phyloP scores from a whole-genome alignment of 2,113 vertebrate genomes.

The Pongo pygmaeus region DNA sequence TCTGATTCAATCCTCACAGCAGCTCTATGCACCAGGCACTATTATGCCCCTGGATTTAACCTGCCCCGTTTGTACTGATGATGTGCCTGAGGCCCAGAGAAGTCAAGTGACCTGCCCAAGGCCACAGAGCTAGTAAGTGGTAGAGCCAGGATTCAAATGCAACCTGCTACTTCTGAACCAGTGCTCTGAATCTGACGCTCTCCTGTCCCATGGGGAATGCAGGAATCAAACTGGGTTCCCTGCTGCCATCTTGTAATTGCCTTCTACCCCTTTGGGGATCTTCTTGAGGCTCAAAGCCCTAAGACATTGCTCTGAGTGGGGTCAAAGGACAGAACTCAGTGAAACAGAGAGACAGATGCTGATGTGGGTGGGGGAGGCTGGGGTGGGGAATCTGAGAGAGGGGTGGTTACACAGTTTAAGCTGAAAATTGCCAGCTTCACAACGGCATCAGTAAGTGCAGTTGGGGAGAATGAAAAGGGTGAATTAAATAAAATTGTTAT shows the following conservation, averaged over 20 bases:
- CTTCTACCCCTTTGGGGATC: background rate
- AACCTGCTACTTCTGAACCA: background rate
- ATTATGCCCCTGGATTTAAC: background rate
- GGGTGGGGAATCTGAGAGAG: background rate
- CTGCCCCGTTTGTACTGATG: background rate
- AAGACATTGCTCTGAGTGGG: background rate
- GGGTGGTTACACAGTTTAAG: constrained; percentile 32
- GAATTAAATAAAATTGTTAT: constrained; percentile 76
- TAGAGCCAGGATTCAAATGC: background rate
- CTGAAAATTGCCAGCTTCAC: constrained; percentile 66
- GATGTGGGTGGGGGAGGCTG: background rate
- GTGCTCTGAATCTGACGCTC: background rate
- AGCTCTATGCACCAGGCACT: background rate
- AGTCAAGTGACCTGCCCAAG: background rate
- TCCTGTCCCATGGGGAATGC: background rate
- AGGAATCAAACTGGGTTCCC: background rate
- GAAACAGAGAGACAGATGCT: background rate
- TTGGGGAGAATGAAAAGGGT: constrained; percentile 46
- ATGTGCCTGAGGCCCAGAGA: background rate
- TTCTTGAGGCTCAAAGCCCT: background rate
- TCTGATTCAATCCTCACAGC: background rate
- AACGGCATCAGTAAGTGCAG: constrained; percentile 49
- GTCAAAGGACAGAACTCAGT: background rate
- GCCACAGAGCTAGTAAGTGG: background rate
- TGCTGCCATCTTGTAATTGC: background rate